A percentile compares a stretch with the other conserved stretches of the same genome.
Conservation (phyloP, 2,888 invertebrate species). For the Polietes domitor region DNA sequence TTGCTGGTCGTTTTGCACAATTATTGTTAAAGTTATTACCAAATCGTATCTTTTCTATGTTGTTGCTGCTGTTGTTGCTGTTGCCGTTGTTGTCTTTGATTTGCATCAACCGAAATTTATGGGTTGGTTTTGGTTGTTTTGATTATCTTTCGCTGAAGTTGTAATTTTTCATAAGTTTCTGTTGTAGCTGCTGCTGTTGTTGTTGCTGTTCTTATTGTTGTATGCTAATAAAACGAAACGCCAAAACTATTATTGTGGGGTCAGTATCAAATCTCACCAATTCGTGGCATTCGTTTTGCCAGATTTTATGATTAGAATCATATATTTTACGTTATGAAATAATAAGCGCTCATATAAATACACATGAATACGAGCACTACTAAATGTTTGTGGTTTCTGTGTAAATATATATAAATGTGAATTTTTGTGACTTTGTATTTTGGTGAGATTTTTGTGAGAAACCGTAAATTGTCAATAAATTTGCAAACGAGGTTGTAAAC, state of each 20-base stretch:
- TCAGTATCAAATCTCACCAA: slow-evolving; percentile 39
- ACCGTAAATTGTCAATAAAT: not conserved
- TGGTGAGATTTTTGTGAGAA: not conserved
- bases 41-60: slow-evolving; percentile 4
- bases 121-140: slow-evolving; percentile 64
- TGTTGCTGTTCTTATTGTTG: not conserved
- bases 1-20: slow-evolving; percentile 36
- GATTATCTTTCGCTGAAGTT: slow-evolving; percentile 61
- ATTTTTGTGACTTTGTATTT: not conserved
- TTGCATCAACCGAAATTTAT: slow-evolving; percentile 59
- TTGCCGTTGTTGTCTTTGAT: slow-evolving; percentile 16
- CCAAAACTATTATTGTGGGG: slow-evolving; percentile 48
- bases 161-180: slow-evolving; percentile 60
- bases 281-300: slow-evolving; percentile 38
- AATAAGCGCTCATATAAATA: slow-evolving; percentile 3
- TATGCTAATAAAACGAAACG: slow-evolving; percentile 23
- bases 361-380: not conserved
- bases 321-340: slow-evolving; percentile 9
- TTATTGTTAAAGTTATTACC: slow-evolving; percentile 40
- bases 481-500: too few relatives aligned
- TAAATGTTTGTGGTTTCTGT: not conserved
- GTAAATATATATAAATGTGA: not conserved
- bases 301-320: slow-evolving; percentile 49
- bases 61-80: not conserved
- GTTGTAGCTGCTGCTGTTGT: not conserved